Evolutionary conservation across 2,113 vertebrate species (phyloP).

Genomic region (Marmota monax): DNA sequence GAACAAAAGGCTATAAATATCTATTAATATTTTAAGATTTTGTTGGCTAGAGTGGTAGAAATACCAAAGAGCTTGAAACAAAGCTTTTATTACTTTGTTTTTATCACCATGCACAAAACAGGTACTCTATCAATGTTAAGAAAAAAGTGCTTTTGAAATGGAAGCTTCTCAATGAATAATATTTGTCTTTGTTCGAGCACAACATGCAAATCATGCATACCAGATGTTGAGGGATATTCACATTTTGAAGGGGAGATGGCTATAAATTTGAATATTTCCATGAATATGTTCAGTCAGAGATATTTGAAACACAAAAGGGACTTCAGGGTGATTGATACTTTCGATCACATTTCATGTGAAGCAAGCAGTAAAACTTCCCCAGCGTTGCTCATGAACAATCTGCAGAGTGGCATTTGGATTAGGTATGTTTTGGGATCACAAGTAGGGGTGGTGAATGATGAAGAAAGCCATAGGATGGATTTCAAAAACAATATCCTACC

Average conservation of each 20-base stretch:
- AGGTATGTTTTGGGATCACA: background rate
- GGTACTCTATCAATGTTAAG: background rate
- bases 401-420: background rate
- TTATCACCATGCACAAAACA: conserved; percentile 8
- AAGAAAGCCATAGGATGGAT: background rate
- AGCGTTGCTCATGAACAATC: background rate
- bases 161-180: conserved; percentile 33
- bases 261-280: conserved; percentile 13
- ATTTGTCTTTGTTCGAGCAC: background rate
- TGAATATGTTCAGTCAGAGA: conserved; percentile 10
- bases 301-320: background rate
- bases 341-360: background rate
- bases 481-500: conserved; percentile 31
- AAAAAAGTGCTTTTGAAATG: conserved; percentile 47
- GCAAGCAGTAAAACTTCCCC: background rate
- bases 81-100: background rate
- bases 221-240: background rate
- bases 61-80: background rate
- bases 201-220: background rate
- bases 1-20: background rate
- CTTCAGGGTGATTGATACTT: background rate
- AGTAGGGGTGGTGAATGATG: background rate
- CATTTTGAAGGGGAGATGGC: background rate
- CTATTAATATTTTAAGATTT: background rate
- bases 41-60: background rate